Percentiles rank a stretch among this genome's conserved stretches.
phyloP scores from a whole-genome alignment of 2,888 invertebrate species.

The Cerastoderma edule region DNA sequence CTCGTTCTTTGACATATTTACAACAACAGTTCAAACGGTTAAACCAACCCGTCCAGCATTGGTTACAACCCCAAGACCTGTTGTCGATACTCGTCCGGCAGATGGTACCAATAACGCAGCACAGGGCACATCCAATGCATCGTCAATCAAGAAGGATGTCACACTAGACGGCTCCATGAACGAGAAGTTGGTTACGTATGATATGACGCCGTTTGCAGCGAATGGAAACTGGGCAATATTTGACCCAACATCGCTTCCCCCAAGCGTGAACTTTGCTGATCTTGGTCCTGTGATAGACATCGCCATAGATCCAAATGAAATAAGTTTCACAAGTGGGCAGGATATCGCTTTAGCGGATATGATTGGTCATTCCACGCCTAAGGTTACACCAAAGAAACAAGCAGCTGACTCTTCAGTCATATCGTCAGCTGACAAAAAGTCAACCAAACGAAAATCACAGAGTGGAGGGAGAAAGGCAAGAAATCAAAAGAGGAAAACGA shows the following conservation, averaged over 20 bases:
- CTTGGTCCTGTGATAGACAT: slow-evolving; percentile 52
- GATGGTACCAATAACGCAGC: too few species aligned
- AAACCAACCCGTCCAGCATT: too few species aligned
- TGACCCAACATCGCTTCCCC: slow-evolving; percentile 47
- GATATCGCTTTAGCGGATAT: slow-evolving; percentile 34
- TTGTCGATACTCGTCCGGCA: too few species aligned
- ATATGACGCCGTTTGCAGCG: slow-evolving; percentile 43
- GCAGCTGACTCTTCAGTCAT: background rate
- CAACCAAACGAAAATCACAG: background rate
- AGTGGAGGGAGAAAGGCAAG: background rate
- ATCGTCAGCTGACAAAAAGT: background rate
- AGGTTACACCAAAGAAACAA: background rate
- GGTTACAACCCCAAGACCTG: too few species aligned
- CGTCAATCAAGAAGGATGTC: too few species aligned
- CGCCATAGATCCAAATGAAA: slow-evolving; percentile 35
- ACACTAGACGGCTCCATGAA: too few species aligned
- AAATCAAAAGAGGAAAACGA: slow-evolving; percentile 8
- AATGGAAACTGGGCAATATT: slow-evolving; percentile 61
- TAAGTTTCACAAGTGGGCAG: slow-evolving; percentile 44
- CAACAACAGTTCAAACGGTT: too few species aligned
- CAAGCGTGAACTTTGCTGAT: slow-evolving; percentile 48
- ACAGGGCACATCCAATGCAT: too few species aligned
- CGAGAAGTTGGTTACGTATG: too few species aligned
- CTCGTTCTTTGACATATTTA: too few species aligned
- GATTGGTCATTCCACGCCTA: background rate